Evolutionary conservation across 2,888 invertebrate species (phyloP), one percentile per base, ranked within the genome.

Genomic region (Agrochola lychnidis): DNA sequence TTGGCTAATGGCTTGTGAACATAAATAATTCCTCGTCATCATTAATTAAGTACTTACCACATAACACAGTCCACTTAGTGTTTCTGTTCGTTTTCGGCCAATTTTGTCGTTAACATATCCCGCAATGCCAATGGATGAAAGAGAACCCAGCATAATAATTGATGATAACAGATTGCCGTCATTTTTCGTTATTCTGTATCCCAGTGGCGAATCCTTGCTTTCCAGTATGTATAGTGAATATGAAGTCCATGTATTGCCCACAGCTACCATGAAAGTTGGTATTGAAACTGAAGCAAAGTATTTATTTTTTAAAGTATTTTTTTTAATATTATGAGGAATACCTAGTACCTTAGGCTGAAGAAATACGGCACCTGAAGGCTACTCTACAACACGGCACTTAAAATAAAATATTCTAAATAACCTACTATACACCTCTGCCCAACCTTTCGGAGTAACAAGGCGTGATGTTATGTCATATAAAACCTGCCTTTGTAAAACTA

Each of bases 91-190:
- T 73, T 92, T 92, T 56, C 91, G 84, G 1, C 92, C 92, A 51
- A 92, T 81, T 6, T 71, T 76, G 9, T 93, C 91, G 7, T 84
- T 76, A 2, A 92, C 2, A 69, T 83, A 87, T 14, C 90, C 90
- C 12, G 74, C 83, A 10, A 84, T 1, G 0, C 88, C 19, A 2
- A 90, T 85, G 0, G 87, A 70, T 1, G 86, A 10, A 2, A 92
- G 0, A 5, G 85, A 86, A 0, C 92, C 92, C 19, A 92, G 73
- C 91, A 92, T 90, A 0, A 88, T 82, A 0, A 91, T 73, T 0
- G 92, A 91, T 0, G 90, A 88, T 4, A 93, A 85, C 0, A 92
- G 79, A 48, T 82, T 89, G 6, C 82, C 83, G 14, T 92, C 90
- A 56, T 42, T 77, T 53, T 81, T 82, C 0, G 89, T 85, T 12